Conservation (phyloP, 2,797 vertebrate genomes). For the Dermochelys coriacea region DNA sequence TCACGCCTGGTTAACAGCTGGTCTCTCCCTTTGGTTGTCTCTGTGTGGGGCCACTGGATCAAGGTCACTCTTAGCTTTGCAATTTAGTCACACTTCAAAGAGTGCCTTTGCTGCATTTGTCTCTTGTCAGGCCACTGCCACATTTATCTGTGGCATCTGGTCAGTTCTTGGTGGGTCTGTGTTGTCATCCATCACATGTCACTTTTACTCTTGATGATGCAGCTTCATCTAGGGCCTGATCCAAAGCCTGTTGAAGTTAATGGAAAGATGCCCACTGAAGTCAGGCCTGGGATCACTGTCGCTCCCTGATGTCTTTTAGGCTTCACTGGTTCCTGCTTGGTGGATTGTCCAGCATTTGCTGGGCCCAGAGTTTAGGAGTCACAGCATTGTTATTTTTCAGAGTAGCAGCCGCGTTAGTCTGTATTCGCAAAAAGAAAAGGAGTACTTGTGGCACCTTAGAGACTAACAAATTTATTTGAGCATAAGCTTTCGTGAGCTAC, state of each 20-base stretch:
- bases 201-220: slow-evolving; percentile 8
- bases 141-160: background rate
- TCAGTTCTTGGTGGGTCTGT: background rate
- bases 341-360: background rate
- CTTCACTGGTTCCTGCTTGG: slow-evolving; percentile 4
- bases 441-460: too few relatives aligned
- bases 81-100: background rate
- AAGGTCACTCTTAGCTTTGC: background rate
- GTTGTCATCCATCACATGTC: slow-evolving; percentile 23
- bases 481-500: too few relatives aligned
- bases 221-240: slow-evolving; percentile 39
- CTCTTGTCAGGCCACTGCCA: background rate
- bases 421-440: too few relatives aligned
- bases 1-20: background rate
- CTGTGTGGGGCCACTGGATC: background rate
- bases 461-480: too few relatives aligned
- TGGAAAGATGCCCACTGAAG: background rate
- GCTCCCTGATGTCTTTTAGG: background rate
- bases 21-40: background rate
- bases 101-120: fast-evolving
- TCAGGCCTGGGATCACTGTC: slow-evolving; percentile 14
- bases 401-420: too few relatives aligned
- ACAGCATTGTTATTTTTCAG: background rate
- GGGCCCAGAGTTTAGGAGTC: background rate
- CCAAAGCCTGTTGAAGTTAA: slow-evolving; percentile 20